Evolutionary conservation across 2,113 vertebrate species (phyloP).

Genomic region (Spermophilus dauricus): DNA sequence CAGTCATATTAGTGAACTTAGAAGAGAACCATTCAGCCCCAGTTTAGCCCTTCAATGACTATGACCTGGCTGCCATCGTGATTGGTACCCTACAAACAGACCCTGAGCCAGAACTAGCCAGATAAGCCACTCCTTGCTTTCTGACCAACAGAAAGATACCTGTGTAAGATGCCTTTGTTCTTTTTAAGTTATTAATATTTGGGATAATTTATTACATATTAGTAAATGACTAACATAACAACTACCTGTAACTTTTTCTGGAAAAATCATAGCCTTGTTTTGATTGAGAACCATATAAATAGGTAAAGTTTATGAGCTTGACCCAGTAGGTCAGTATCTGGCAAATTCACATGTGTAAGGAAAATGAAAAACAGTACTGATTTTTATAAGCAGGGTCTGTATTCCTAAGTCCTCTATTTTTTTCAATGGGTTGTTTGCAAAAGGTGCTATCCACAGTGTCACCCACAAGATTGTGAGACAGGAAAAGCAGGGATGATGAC

Average conservation of each 20-base stretch:
- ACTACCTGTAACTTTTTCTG: not conserved
- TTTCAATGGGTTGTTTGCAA: slow-evolving; percentile 45
- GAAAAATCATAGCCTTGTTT: slow-evolving; percentile 24
- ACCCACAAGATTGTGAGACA: not conserved
- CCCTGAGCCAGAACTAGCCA: not conserved
- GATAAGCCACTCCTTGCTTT: not conserved
- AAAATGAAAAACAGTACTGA: not conserved
- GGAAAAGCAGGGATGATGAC: not conserved
- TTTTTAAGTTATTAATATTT: not conserved
- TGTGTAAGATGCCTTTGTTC: not conserved
- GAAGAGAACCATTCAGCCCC: not conserved
- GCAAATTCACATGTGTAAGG: not conserved
- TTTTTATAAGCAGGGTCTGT: not conserved
- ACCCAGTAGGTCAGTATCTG: not conserved
- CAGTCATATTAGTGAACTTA: not conserved
- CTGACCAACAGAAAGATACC: not conserved
- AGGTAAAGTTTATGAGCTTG: not conserved
- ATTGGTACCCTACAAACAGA: not conserved
- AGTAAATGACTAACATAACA: not conserved
- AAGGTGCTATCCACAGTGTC: not conserved
- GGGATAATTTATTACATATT: not conserved
- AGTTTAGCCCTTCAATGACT: not conserved
- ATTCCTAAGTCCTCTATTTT: slow-evolving; percentile 37
- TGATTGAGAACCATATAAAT: not conserved
- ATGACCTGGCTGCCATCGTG: not conserved